Evolutionary conservation across 64 coral and sea anemone species (phyloP).

Genomic region (Montipora capricornis): DNA sequence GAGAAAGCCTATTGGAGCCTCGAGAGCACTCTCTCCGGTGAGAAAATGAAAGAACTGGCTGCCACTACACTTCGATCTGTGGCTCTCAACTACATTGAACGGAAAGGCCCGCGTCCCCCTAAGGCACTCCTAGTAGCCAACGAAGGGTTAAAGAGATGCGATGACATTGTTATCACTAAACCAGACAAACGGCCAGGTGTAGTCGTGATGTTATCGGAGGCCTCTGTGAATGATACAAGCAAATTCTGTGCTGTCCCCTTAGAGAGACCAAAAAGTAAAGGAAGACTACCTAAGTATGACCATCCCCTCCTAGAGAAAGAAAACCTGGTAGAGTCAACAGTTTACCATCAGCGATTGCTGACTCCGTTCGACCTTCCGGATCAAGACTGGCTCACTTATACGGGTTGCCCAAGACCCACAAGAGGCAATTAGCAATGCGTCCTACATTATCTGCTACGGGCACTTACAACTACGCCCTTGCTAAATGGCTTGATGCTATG

Average conservation of each 20-base stretch:
- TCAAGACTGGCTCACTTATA: background rate
- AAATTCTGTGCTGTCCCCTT: conserved; percentile 32
- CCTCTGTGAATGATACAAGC: conserved; percentile 6
- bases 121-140: conserved; percentile 27
- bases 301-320: conserved; percentile 30
- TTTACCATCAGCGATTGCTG: background rate
- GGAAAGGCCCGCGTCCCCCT: conserved; percentile 26
- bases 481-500: background rate
- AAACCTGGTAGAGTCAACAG: conserved; percentile 4
- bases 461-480: background rate
- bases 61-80: conserved; percentile 28
- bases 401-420: conserved; percentile 39
- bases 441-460: conserved; percentile 27
- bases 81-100: conserved; percentile 49
- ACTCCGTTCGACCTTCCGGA: too few species aligned
- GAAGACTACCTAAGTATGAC: conserved; percentile 33
- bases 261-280: conserved; percentile 48
- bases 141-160: background rate
- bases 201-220: conserved; percentile 6
- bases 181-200: conserved; percentile 29
- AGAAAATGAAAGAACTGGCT: conserved; percentile 39
- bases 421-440: conserved; percentile 13
- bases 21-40: conserved; percentile 13
- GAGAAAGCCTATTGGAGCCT: conserved; percentile 38
- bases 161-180: conserved; percentile 43